phyloP scores from a whole-genome alignment of 1,140 invertebrate species.

The Musca domestica region DNA sequence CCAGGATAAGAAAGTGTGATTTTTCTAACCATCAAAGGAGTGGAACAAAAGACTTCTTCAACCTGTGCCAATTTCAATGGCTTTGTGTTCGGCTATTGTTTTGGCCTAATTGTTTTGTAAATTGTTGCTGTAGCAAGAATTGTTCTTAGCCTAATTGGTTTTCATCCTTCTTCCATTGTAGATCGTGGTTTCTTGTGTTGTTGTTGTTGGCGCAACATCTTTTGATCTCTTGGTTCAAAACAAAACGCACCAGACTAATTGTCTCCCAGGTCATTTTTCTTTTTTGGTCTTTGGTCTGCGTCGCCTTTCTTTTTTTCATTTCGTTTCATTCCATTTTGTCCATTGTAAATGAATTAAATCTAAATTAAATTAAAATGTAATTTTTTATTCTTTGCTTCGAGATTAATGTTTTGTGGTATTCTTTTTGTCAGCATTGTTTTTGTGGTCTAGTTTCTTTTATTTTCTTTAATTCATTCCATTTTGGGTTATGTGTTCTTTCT shows the following conservation, averaged over 20 bases:
- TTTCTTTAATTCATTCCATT: no score
- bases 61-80: conserved; percentile 10
- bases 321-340: no score
- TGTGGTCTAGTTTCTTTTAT: no score
- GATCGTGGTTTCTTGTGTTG: not conserved
- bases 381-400: conserved; percentile 4
- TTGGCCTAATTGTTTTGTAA: conserved; percentile 7
- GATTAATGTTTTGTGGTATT: no score
- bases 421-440: no score
- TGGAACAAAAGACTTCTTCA: not conserved
- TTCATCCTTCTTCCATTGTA: not conserved
- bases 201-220: not conserved
- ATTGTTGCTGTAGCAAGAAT: not conserved
- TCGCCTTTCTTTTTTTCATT: conserved; percentile 30
- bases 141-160: conserved; percentile 6
- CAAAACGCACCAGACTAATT: conserved; percentile 20
- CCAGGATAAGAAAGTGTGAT: conserved; percentile 5
- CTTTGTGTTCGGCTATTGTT: not conserved
- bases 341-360: not conserved
- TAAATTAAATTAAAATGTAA: conserved; percentile 20
- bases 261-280: conserved; percentile 14
- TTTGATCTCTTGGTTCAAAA: not conserved
- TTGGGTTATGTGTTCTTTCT: no score
- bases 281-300: not conserved
- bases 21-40: conserved; percentile 16